phyloP scores from a whole-genome alignment of 1,140 invertebrate genomes.

The Eciton burchellii region DNA sequence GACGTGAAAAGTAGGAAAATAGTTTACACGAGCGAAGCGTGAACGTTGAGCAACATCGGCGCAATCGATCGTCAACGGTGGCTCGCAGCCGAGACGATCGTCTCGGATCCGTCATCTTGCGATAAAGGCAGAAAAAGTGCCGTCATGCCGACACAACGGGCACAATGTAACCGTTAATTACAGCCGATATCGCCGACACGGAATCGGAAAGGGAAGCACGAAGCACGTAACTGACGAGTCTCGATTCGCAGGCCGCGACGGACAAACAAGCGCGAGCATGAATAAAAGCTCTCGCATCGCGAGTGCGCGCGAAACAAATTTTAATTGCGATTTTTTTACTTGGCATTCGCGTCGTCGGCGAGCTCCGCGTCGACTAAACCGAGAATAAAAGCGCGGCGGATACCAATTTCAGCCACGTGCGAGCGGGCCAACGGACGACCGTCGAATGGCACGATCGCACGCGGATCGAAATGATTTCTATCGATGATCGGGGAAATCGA shows the following conservation, averaged over 20 bases:
- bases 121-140: background rate
- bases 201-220: background rate
- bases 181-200: constrained; percentile 2
- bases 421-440: background rate
- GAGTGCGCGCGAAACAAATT: constrained; percentile 72
- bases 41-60: too few relatives aligned
- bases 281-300: constrained; percentile 62
- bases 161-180: constrained; percentile 27
- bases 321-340: constrained; percentile 75
- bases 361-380: constrained; percentile 5
- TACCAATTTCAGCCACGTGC: constrained; percentile 5
- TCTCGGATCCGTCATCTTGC: too few relatives aligned
- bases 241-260: constrained; percentile 61
- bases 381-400: constrained; percentile 4
- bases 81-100: too few relatives aligned
- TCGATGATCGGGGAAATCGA: constrained; percentile 21
- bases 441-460: background rate
- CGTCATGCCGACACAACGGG: too few relatives aligned
- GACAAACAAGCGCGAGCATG: constrained; percentile 57
- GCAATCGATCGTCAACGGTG: too few relatives aligned
- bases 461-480: constrained; percentile 16
- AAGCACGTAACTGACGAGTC: constrained; percentile 65
- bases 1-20: background rate
- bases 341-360: constrained; percentile 44
- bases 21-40: background rate